Evolutionary conservation across 2,888 invertebrate species (phyloP).

Genomic region (Brenthis hecate): DNA sequence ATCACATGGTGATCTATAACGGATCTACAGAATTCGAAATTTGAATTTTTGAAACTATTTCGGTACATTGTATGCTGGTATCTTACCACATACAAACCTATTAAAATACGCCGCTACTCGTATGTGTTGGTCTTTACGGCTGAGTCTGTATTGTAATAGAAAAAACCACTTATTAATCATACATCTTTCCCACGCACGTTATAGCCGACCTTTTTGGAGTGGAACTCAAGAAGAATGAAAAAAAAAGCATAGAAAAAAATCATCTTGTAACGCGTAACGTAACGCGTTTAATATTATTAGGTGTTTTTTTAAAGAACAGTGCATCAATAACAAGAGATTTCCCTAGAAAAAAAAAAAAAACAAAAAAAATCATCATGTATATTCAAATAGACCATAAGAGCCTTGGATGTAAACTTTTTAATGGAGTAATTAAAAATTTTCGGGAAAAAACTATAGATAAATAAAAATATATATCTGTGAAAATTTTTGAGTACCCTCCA

Average conservation of each 20-base stretch:
- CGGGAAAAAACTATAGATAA: not conserved
- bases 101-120: slow-evolving; percentile 55
- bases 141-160: slow-evolving; percentile 72
- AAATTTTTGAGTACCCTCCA: slow-evolving; percentile 38
- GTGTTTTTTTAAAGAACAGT: too few species aligned
- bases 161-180: slow-evolving; percentile 72
- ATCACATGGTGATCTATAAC: slow-evolving; percentile 9
- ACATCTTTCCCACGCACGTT: slow-evolving; percentile 40
- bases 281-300: too few species aligned
- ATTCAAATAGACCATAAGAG: too few species aligned
- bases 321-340: too few species aligned
- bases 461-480: slow-evolving; percentile 6
- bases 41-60: slow-evolving; percentile 5
- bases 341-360: too few species aligned
- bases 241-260: not conserved
- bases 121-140: slow-evolving; percentile 66
- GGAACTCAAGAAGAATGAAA: not conserved
- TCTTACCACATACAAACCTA: slow-evolving; percentile 83
- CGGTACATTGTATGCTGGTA: slow-evolving; percentile 69
- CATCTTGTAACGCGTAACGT: too few species aligned
- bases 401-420: too few species aligned
- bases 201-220: slow-evolving; percentile 45
- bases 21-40: slow-evolving; percentile 20
- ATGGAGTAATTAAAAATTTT: not conserved
- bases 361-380: too few species aligned